A percentile compares a stretch with the other conserved stretches of the same genome.
Conservation (phyloP, 2,113 vertebrate genomes). For the Rhagologus leucostigma region DNA sequence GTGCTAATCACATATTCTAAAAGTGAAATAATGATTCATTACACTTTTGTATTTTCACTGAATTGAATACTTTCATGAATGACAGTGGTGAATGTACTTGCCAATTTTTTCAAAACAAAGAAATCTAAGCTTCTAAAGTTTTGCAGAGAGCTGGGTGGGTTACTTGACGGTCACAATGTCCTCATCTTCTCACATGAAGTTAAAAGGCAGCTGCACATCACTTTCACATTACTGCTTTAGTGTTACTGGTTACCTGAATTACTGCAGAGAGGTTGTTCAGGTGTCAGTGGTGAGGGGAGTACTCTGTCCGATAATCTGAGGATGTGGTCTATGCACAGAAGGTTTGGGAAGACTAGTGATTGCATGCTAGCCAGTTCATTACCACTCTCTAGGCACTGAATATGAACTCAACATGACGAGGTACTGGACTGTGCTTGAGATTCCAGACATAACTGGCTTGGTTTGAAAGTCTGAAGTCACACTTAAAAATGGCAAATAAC, state of each 20-base stretch:
- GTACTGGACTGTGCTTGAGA: background rate
- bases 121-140: background rate
- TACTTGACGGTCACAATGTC: background rate
- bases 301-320: background rate
- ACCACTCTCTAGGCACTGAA: background rate
- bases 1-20: background rate
- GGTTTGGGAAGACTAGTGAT: background rate
- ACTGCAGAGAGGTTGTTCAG: rapidly evolving
- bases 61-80: background rate
- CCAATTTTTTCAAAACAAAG: background rate
- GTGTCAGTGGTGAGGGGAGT: background rate
- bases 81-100: background rate
- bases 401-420: background rate
- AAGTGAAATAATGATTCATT: background rate
- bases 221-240: background rate
- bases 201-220: background rate
- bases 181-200: background rate
- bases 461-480: background rate
- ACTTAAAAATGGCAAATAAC: background rate
- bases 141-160: background rate
- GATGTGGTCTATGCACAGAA: background rate
- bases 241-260: background rate
- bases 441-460: background rate
- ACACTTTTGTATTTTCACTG: background rate
- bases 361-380: background rate